A percentile compares a stretch with the other conserved stretches of the same genome.
Conservation (phyloP, 2,113 vertebrate species). For the Caranx melampygus region DNA sequence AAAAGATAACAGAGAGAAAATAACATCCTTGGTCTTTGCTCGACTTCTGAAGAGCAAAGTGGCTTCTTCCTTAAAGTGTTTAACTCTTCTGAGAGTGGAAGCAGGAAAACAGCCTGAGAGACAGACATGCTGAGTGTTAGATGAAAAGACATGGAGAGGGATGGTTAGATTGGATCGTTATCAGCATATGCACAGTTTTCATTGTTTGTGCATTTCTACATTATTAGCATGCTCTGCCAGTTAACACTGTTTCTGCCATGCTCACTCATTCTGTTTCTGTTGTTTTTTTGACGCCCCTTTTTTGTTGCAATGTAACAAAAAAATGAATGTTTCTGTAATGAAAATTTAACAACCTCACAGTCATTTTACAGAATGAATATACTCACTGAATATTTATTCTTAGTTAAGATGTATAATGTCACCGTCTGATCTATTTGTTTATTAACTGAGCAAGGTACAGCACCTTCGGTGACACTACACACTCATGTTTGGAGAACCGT, state of each 20-base stretch:
- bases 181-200: constrained; percentile 55
- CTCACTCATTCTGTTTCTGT: constrained; percentile 22
- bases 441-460: constrained; percentile 14
- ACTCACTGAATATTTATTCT: constrained; percentile 4
- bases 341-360: constrained; percentile 3
- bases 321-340: not conserved
- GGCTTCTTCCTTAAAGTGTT: constrained; percentile 49
- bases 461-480: not conserved
- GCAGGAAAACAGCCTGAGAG: constrained; percentile 3
- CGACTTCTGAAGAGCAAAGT: constrained; percentile 49
- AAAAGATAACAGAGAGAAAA: constrained; percentile 68
- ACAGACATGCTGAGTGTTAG: constrained; percentile 26
- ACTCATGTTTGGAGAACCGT: not conserved
- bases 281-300: constrained; percentile 26
- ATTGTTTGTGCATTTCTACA: constrained; percentile 24
- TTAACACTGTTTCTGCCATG: constrained; percentile 13
- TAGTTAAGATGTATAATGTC: constrained; percentile 21
- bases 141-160: constrained; percentile 23
- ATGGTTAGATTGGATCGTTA: constrained; percentile 46
- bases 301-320: constrained; percentile 3
- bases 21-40: constrained; percentile 57
- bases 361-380: not conserved
- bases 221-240: constrained; percentile 30
- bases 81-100: constrained; percentile 46
- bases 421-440: not conserved